Conservation (phyloP, 2,113 vertebrate species). For the Apus apus region DNA sequence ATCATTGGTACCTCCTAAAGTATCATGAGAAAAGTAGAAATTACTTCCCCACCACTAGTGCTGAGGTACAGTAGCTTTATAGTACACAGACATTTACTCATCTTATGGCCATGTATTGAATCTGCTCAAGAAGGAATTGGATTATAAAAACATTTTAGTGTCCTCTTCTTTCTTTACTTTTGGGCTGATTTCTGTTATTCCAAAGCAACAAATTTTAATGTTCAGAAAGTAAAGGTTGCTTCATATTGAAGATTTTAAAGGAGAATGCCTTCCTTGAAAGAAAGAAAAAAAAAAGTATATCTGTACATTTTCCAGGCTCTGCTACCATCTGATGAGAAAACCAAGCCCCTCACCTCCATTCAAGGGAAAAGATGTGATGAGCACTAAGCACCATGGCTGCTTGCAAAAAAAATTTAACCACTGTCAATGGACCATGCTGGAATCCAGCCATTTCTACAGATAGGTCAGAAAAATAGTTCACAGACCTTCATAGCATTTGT, state of each 20-base stretch:
- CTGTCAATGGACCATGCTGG: neutral
- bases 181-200: neutral
- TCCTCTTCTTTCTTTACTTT: neutral
- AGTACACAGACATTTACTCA: neutral
- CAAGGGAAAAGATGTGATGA: neutral
- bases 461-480: neutral
- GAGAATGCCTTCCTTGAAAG: neutral
- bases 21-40: neutral
- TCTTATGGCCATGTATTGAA: neutral
- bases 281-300: neutral
- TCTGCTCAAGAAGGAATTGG: neutral
- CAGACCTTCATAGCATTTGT: conserved; percentile 17
- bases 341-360: neutral
- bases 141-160: neutral
- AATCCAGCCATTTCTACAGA: neutral
- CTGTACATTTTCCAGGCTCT: neutral
- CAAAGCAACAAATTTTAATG: neutral
- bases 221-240: neutral
- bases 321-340: neutral
- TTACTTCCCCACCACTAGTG: neutral
- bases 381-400: neutral
- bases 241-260: neutral
- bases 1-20: neutral
- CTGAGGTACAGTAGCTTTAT: neutral
- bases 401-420: neutral